Conservation (phyloP, 2,113 vertebrate species). For the Chitala chitala region DNA sequence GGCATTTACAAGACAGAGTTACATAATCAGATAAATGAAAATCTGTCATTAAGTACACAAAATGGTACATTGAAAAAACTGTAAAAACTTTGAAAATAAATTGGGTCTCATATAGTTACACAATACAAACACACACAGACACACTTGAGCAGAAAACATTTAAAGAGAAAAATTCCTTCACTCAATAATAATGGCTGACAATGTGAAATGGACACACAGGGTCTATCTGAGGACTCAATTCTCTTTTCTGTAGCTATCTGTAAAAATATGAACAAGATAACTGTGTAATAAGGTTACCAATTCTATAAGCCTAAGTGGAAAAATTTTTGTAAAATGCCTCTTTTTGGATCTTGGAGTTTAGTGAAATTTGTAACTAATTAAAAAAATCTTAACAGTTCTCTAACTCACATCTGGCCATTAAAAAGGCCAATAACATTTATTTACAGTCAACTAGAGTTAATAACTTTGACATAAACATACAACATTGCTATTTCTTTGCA, state of each 20-base stretch:
- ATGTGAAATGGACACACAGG: constrained; percentile 10
- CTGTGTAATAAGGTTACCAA: not conserved
- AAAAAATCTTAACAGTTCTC: constrained; percentile 6
- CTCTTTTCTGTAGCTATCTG: not conserved
- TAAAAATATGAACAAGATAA: not conserved
- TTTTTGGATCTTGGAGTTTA: no score
- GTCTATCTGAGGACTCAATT: not conserved
- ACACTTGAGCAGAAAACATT: constrained; percentile 2
- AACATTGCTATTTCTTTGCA: constrained; percentile 15
- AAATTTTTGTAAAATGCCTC: no score
- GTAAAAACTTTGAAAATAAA: constrained; percentile 14
- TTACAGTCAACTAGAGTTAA: constrained; percentile 17
- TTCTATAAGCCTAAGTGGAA: not conserved
- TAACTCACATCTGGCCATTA: not conserved
- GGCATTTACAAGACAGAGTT: constrained; percentile 8
- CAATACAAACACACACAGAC: not conserved
- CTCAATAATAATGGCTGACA: not conserved
- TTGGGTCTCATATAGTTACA: not conserved
- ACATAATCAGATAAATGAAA: constrained; percentile 2
- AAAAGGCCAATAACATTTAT: constrained; percentile 6
- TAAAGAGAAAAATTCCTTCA: constrained; percentile 13
- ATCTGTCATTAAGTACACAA: not conserved
- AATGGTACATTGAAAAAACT: no score
- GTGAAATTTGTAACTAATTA: not conserved
- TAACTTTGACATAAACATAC: constrained; percentile 20